Base-by-base conservation (phyloP, 2,888 invertebrate genomes). In the Platynereis dumerilii region DNA sequence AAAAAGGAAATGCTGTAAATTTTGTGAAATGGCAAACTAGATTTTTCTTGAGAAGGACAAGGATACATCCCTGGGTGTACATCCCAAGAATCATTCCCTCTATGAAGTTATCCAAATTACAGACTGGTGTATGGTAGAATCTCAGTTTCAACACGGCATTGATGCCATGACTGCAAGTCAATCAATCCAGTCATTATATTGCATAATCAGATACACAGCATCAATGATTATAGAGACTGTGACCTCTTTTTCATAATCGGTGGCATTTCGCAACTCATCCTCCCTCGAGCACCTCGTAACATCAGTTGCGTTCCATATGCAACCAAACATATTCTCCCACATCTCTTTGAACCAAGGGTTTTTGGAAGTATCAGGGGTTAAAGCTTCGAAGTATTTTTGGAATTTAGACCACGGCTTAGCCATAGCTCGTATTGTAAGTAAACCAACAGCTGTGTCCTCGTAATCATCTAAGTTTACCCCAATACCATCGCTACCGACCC, bases 401-500 rank as follows among this genome's bases (percentile, higher is more conserved):
- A 76, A 77, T 24, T 71, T 70, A 1, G 64, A 54, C 20, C 68
- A 69, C 2, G 34, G 10, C 1, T 44, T 56, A 15, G 69, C 29
- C 44, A 64, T 66, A 1, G 65, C 22, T 34, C 52, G 69, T 3
- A 76, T 64, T 5, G 72, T 69, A 39, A 78, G 70, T 5, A 75
- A 68, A 5, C 77, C 76, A 2, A 72, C 58, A 12, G 70, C 69
- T 15, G 66, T 72, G 7, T 75, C 72, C 55, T 68, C 71, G 24
- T 70, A 60, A 48, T 72, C 72, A 53, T 72, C 67, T 17, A 69
- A 58, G 59, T 73, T 73, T 20, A 68, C 44, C 2, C 67, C 67
- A 1, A 74, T 60, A 2, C 76, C 76, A 60, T 81, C 81, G 48
- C 78, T 78, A 29, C 78, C 80, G 17, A 80, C 67, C 78, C 79